phyloP scores from a whole-genome alignment of 2,797 vertebrate genomes.

The Miichthys miiuy region DNA sequence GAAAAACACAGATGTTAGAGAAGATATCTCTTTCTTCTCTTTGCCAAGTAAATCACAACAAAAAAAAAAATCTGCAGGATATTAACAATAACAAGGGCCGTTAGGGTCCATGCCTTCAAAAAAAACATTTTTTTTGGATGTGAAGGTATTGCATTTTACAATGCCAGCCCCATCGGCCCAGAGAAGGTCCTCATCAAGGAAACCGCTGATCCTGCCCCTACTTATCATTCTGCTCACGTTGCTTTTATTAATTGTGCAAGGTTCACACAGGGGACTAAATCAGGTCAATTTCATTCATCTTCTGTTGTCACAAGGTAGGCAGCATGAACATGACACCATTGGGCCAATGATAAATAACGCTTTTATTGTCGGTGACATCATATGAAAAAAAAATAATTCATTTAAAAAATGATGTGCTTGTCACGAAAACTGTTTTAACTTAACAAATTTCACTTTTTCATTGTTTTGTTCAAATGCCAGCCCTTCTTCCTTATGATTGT shows the following conservation, averaged over 20 bases:
- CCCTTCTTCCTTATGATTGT: background rate
- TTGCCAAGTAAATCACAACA: constrained; percentile 15
- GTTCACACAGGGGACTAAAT: background rate
- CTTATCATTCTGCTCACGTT: background rate
- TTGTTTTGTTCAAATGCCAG: background rate
- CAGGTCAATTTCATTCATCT: background rate
- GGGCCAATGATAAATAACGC: background rate
- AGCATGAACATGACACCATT: background rate
- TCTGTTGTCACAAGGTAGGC: background rate
- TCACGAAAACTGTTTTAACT: background rate
- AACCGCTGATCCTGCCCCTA: background rate
- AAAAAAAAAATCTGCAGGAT: background rate
- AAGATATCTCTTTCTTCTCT: background rate
- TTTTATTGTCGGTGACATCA: background rate
- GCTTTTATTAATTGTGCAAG: background rate
- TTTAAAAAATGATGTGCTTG: background rate
- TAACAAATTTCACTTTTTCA: background rate
- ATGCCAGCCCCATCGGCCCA: background rate
- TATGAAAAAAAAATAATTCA: background rate
- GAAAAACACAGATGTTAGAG: constrained; percentile 18
- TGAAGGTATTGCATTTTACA: background rate
- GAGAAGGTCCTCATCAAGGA: background rate
- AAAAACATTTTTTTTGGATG: background rate
- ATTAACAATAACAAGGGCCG: background rate
- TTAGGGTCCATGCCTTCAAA: background rate